Evolutionary conservation across 2,113 vertebrate genomes (phyloP).

Genomic region (Pao palembangensis): DNA sequence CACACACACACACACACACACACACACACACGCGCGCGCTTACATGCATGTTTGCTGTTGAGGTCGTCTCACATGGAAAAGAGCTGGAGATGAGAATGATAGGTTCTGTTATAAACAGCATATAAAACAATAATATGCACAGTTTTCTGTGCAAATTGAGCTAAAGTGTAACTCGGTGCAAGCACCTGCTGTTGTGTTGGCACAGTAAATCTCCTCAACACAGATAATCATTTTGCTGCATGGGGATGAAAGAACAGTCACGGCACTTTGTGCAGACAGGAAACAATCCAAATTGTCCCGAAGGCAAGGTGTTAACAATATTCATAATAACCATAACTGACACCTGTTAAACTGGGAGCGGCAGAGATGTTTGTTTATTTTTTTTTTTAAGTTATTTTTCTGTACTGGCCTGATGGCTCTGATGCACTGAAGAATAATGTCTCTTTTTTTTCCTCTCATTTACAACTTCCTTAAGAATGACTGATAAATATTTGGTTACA

Average conservation of each 20-base stretch:
- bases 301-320: background rate
- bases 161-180: too few relatives aligned
- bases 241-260: background rate
- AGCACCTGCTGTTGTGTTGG: too few relatives aligned
- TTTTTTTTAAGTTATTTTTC: background rate
- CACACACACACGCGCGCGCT: background rate
- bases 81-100: too few relatives aligned
- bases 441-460: constrained; percentile 11
- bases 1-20: background rate
- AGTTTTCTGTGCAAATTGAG: too few relatives aligned
- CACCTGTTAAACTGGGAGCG: background rate
- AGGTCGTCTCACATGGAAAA: too few relatives aligned
- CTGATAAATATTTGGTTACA: constrained; percentile 42
- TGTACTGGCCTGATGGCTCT: constrained; percentile 1
- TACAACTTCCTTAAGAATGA: constrained; percentile 37
- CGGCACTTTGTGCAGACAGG: background rate
- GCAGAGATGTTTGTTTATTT: background rate
- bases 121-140: too few relatives aligned
- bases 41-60: background rate
- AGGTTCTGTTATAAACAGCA: too few relatives aligned
- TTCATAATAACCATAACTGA: background rate
- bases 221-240: background rate
- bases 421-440: constrained; percentile 14
- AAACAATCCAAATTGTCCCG: background rate
- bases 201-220: too few relatives aligned